Conservation (phyloP, 2,888 invertebrate species). For the Nematopogon swammerdamellus region DNA sequence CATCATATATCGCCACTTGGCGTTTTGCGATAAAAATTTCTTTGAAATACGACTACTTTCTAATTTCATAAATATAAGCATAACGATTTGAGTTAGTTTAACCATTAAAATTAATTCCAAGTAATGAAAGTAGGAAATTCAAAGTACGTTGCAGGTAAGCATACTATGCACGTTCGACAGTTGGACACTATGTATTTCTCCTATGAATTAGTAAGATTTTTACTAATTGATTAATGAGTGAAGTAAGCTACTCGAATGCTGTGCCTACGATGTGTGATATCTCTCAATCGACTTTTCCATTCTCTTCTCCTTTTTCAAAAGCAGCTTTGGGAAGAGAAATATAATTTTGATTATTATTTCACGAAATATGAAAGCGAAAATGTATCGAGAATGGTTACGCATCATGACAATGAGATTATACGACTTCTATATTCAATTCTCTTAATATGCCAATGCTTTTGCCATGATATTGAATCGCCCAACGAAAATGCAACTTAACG, state of each 20-base stretch:
- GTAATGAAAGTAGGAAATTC: too few relatives aligned
- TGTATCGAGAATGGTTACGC: conserved; percentile 19
- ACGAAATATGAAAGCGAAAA: background rate
- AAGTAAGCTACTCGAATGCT: background rate
- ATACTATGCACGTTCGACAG: too few relatives aligned
- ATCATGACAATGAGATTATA: conserved; percentile 57
- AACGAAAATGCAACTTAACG: background rate
- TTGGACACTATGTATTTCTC: too few relatives aligned
- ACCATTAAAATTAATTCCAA: too few relatives aligned
- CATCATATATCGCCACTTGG: too few relatives aligned
- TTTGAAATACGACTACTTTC: too few relatives aligned
- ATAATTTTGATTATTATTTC: background rate
- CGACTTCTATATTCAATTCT: too few relatives aligned
- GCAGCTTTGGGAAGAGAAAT: conserved; percentile 8
- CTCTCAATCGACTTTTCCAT: background rate
- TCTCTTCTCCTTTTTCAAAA: conserved; percentile 11
- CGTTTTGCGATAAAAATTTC: too few relatives aligned
- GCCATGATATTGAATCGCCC: background rate
- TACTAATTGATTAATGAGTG: background rate
- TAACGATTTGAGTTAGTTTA: too few relatives aligned
- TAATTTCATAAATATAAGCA: too few relatives aligned
- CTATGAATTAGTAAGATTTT: too few relatives aligned
- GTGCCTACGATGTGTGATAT: background rate
- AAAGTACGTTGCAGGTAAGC: too few relatives aligned
- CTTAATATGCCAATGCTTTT: conserved; percentile 12